Evolutionary conservation across 2,113 vertebrate genomes (phyloP).

Genomic region (Gorilla gorilla): DNA sequence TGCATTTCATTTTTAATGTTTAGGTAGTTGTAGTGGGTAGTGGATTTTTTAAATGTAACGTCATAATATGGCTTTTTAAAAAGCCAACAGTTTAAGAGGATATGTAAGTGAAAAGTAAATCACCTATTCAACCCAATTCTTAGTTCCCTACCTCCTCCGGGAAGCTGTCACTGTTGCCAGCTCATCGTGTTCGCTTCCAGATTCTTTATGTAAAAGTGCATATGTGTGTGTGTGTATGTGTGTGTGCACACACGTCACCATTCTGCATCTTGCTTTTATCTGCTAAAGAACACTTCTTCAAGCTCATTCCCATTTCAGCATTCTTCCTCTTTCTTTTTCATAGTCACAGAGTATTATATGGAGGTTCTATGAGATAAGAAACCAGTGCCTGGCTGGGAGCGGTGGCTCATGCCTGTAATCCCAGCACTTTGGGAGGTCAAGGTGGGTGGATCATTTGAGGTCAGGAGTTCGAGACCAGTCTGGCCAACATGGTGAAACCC

Average conservation of each 20-base stretch:
- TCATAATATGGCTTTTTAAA: neutral
- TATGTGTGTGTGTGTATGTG: neutral
- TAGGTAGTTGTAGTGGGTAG: neutral
- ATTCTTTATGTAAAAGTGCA: neutral
- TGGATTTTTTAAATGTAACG: neutral
- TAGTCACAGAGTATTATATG: accelerated
- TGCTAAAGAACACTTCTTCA: neutral
- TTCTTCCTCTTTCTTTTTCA: neutral
- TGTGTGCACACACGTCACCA: neutral
- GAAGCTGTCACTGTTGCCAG: neutral
- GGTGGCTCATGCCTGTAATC: too few species aligned
- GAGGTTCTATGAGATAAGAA: accelerated
- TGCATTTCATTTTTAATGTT: neutral
- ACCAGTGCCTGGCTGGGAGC: too few species aligned
- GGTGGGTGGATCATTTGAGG: too few species aligned
- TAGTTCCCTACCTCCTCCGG: neutral
- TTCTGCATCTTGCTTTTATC: neutral
- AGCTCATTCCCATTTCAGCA: neutral
- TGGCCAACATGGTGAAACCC: too few species aligned
- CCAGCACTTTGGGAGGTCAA: too few species aligned
- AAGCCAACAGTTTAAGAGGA: neutral
- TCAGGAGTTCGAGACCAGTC: too few species aligned
- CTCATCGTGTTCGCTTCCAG: neutral
- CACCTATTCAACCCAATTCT: neutral
- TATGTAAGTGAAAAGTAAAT: neutral